Percentiles rank a stretch among this genome's conserved stretches.
phyloP scores from a whole-genome alignment of 1,140 invertebrate species.

The Danaus melanippus region DNA sequence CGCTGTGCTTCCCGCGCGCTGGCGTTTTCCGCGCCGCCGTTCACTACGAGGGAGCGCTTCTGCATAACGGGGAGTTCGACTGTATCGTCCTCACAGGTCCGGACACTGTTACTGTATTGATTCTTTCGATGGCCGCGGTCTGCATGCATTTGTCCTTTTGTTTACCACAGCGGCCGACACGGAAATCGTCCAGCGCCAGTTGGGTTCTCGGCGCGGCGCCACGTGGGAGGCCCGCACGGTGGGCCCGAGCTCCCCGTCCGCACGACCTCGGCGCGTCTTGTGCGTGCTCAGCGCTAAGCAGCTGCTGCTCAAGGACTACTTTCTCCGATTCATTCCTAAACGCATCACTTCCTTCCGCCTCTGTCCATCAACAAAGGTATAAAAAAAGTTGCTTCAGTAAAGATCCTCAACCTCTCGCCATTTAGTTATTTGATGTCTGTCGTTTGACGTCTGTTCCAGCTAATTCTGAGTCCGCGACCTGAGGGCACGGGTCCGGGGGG shows the following conservation, averaged over 20 bases:
- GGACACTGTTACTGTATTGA: conserved; percentile 1
- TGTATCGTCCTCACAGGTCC: conserved; percentile 89
- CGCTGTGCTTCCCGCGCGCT: conserved; percentile 70
- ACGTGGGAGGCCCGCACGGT: conserved; percentile 89
- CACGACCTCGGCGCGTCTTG: conserved; percentile 84
- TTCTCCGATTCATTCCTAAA: conserved; percentile 93
- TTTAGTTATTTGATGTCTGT: no score
- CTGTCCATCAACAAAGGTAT: conserved; percentile 77
- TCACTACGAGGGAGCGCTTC: conserved; percentile 81
- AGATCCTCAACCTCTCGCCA: no score
- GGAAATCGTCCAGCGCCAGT: conserved; percentile 88
- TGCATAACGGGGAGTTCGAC: conserved; percentile 94
- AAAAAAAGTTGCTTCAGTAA: no score
- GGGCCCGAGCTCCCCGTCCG: conserved; percentile 46
- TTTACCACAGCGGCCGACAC: conserved; percentile 80
- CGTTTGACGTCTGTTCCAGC: conserved; percentile 68
- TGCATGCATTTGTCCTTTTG: no score
- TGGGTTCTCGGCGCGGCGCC: conserved; percentile 84
- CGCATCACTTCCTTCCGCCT: conserved; percentile 92
- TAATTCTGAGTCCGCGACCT: conserved; percentile 73
- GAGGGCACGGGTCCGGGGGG: conserved; percentile 66
- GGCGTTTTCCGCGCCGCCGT: conserved; percentile 89
- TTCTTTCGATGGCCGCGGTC: no score
- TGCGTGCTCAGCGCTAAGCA: conserved; percentile 89
- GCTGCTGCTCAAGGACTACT: conserved; percentile 91